Base-by-base conservation (phyloP, 1,140 invertebrate species). In the Idris sp. region DNA sequence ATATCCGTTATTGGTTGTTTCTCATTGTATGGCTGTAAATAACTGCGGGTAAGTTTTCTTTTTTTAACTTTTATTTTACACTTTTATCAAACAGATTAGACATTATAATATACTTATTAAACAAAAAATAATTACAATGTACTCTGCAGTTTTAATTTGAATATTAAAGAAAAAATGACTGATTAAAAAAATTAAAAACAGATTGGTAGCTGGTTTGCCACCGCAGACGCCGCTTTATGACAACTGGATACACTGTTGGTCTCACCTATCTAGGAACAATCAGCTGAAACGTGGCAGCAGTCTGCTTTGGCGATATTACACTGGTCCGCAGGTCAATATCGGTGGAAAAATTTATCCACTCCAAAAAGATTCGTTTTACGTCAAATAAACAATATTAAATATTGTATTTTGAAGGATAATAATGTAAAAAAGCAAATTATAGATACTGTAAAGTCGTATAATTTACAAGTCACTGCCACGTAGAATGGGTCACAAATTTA, bases 1-100 rank as follows among this genome's bases (percentile, higher is more conserved):
- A 5, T 97, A 97, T 85, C 95, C 95, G 11, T 92, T 97, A 78
- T 91, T 93, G 82, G 93, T 97, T 9, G 94, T 97, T 0, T 93
- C 93, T 22, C 94, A 94, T 68, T 95, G 95, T 81, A 96, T 96
- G 92, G 90, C 92, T 62, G 92, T 97, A 2, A 93, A 92, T 54
- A 91, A 93, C 44, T 91, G 91, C n/a, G 91, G 91, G 90, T 91
- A 79, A 88, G 88, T 83, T 58, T 11, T 30, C 30, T 5, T 9
- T 8, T 22, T 33, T 18, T 7, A 31, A 3, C 31, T 4, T 31
- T 14, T 26, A 7, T 46, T 31, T 18, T 18, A 5, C 2, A 16
- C n/a, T n/a, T n/a, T n/a, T n/a, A n/a, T n/a, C n/a, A n/a, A n/a
- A n/a, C n/a, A n/a, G n/a, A n/a, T n/a, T n/a, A n/a, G n/a, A n/a